Conservation (phyloP, 2,797 vertebrate genomes). For the Pagetopsis macropterus region DNA sequence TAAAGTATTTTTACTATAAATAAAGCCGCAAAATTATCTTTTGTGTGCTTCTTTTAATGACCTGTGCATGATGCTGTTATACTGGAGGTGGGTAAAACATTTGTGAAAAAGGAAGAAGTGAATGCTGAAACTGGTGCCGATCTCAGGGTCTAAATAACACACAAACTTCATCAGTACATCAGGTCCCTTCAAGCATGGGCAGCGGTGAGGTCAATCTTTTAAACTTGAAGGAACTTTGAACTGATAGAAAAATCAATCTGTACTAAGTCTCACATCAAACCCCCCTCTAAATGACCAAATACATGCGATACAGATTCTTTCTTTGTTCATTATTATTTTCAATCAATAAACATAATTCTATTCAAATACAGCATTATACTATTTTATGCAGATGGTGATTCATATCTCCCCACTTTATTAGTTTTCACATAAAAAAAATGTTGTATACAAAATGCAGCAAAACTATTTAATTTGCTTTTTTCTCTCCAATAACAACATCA, state of each 20-base stretch:
- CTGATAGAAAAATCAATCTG: background rate
- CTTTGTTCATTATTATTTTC: background rate
- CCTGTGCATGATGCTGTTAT: background rate
- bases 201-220: background rate
- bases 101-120: background rate
- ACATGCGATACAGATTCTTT: background rate
- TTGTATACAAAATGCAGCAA: no score
- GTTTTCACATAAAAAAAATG: no score
- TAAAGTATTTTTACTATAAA: constrained; percentile 90
- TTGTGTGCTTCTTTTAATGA: constrained; percentile 31
- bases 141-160: background rate
- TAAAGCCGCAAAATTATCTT: constrained; percentile 70
- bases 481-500: no score
- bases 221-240: background rate
- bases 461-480: no score
- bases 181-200: background rate
- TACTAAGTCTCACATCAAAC: background rate
- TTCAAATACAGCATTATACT: background rate
- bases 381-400: background rate
- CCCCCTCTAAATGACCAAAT: background rate
- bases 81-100: background rate
- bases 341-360: background rate
- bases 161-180: background rate
- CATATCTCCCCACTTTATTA: background rate
- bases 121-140: background rate